Percentiles rank a stretch among this genome's conserved stretches.
These are phyloP conservation scores for Ormyrus thymus DNA, from an alignment of 2,888 invertebrate species.

Conservation along the genomic window DNA sequence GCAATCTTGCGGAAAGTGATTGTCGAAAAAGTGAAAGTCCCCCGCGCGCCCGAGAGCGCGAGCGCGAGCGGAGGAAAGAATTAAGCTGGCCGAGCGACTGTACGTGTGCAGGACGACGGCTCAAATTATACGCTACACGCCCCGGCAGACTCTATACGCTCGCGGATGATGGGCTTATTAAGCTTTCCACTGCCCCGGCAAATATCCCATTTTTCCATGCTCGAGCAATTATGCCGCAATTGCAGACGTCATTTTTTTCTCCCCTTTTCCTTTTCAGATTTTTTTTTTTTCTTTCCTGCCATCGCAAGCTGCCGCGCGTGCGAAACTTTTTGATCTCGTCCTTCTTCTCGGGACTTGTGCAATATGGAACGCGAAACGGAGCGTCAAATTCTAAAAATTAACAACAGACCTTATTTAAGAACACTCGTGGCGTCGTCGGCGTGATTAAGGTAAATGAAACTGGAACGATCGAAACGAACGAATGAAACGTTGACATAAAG, in stretches of 20 bases:
- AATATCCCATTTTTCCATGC: constrained; percentile 57
- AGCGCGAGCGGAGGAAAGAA: constrained; percentile 30
- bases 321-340: neutral
- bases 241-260: constrained; percentile 3
- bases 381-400: too few relatives aligned
- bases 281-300: constrained; percentile 37
- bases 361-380: too few relatives aligned
- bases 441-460: too few relatives aligned
- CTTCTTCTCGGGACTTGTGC: too few relatives aligned
- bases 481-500: neutral
- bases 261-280: constrained; percentile 1
- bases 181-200: constrained; percentile 23
- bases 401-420: too few relatives aligned
- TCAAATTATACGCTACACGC: constrained; percentile 47
- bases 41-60: neutral
- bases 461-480: too few relatives aligned
- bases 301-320: neutral
- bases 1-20: constrained; percentile 56
- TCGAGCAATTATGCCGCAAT: constrained; percentile 55
- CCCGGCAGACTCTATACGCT: neutral
- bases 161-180: constrained; percentile 48
- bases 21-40: constrained; percentile 57
- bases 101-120: constrained; percentile 3
- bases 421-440: too few relatives aligned
- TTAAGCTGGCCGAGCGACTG: constrained; percentile 26